These are phyloP conservation scores for Oreochromis spilurus DNA, from an alignment of 2,113 vertebrate genomes.

Conservation along the genomic window DNA sequence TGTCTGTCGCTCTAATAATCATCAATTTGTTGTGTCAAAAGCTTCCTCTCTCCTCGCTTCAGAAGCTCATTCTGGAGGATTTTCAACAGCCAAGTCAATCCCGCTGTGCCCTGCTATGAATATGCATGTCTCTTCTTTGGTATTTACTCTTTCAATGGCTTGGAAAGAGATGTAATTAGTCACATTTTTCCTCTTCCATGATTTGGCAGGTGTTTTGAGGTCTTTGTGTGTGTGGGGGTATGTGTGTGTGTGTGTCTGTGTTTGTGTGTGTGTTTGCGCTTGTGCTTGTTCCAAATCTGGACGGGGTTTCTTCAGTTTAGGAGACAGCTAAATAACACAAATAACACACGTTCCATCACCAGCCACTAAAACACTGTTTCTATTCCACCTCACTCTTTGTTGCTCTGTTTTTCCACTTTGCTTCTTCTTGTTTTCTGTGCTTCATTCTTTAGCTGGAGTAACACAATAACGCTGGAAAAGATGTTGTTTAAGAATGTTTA, in stretches of 20 bases:
- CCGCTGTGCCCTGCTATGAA: slow-evolving; percentile 57
- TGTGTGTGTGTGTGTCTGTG: not conserved
- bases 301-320: slow-evolving; percentile 52
- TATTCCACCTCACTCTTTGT: not conserved
- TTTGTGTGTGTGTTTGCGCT: not conserved
- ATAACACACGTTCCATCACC: slow-evolving; percentile 26
- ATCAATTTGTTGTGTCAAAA: slow-evolving; percentile 54
- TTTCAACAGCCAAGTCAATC: slow-evolving; percentile 57
- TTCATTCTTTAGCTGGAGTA: not conserved
- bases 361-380: not conserved
- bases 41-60: slow-evolving; percentile 30
- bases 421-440: not conserved
- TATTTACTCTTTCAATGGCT: slow-evolving; percentile 68
- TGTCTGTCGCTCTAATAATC: slow-evolving; percentile 25
- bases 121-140: slow-evolving; percentile 66
- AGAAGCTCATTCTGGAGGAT: slow-evolving; percentile 36
- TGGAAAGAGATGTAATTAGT: slow-evolving; percentile 72
- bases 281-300: slow-evolving; percentile 23
- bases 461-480: not conserved
- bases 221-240: not conserved
- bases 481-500: not conserved
- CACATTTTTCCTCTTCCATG: slow-evolving; percentile 54
- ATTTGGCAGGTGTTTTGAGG: slow-evolving; percentile 59
- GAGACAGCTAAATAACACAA: slow-evolving; percentile 62
- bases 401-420: not conserved